Percentiles rank a stretch among this genome's conserved stretches.
phyloP scores from a whole-genome alignment of 1,140 invertebrate genomes.

The Semibalanus balanoides region DNA sequence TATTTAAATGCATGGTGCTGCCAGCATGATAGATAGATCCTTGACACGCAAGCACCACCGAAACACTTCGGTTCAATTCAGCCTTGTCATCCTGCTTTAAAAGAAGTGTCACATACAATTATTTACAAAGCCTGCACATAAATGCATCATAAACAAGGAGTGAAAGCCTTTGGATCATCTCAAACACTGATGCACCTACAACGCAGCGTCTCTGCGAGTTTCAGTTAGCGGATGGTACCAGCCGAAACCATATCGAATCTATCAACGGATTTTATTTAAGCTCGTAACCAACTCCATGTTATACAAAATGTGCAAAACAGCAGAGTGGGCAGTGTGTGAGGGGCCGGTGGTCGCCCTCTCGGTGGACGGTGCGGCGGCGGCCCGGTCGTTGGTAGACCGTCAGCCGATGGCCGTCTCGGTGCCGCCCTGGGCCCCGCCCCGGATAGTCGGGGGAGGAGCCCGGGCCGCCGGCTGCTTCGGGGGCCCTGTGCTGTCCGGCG shows the following conservation, averaged over 20 bases:
- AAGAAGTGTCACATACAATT: background rate
- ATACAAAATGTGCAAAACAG: background rate
- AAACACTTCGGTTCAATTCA: no score
- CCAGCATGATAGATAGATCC: no score
- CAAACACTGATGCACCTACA: background rate
- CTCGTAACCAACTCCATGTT: background rate
- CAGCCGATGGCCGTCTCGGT: no score
- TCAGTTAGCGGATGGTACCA: background rate
- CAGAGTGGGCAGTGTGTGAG: background rate
- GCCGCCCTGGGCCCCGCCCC: no score
- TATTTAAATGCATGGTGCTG: no score
- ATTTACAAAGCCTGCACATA: conserved; percentile 2
- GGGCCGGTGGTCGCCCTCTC: no score
- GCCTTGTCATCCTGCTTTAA: no score
- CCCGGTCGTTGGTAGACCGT: no score
- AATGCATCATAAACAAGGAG: background rate
- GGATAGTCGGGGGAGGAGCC: background rate
- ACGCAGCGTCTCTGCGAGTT: background rate
- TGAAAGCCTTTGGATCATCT: background rate
- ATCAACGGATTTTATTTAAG: background rate
- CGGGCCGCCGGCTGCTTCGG: no score
- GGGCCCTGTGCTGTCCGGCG: background rate
- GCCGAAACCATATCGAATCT: background rate
- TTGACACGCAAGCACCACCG: no score
- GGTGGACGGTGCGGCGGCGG: no score